Evolutionary conservation across 2,797 vertebrate genomes (phyloP), one percentile per base, ranked within the genome.

Genomic region (Pseudochaenichthys georgianus): DNA sequence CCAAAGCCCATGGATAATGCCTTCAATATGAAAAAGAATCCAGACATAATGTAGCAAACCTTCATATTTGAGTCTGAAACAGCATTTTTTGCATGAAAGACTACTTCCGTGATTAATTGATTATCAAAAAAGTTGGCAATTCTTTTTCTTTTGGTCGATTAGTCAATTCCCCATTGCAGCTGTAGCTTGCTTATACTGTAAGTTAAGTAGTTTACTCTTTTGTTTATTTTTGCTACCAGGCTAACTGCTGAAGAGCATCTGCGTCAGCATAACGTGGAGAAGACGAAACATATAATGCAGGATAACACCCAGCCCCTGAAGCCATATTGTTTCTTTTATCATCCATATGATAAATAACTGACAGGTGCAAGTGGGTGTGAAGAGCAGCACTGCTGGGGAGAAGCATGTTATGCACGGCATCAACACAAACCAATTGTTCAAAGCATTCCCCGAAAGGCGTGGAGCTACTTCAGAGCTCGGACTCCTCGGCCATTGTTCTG

Each of bases 331-430:
- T 90, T 86, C 84, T 87, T 87, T 92, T 86, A 91, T 87, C 82
- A 85, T 87, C 75, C 54, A 43, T 84, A 73, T 90, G 90, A 92
- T 92, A 77, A 87, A 93, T 90, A 71, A 87, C 89, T 87, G 92
- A 91, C 89, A 89, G 87, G 88, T 88, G 87, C 84, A 88, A 89
- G 88, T 88, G 88, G 86, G 82, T 81, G 84, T 84, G 68, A 90
- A 89, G 75, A 87, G 85, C 64, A 81, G 72, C 66, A 17, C 65
- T 16, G 76, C 81, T 82, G 74, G 23, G 71, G 70, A 82, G 70
- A 81, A 78, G 73, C 70, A 76, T 75, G 72, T 64, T 67, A 71
- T 3, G 42, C 74, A 34, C 31, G 2, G 72, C 77, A 85, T 77
- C 81, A 45, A 72, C 66, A 68, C 87, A 80, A 78, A 72, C 80